Evolutionary conservation across 2,888 invertebrate genomes (phyloP).

Genomic region (Heteropelma amictum): DNA sequence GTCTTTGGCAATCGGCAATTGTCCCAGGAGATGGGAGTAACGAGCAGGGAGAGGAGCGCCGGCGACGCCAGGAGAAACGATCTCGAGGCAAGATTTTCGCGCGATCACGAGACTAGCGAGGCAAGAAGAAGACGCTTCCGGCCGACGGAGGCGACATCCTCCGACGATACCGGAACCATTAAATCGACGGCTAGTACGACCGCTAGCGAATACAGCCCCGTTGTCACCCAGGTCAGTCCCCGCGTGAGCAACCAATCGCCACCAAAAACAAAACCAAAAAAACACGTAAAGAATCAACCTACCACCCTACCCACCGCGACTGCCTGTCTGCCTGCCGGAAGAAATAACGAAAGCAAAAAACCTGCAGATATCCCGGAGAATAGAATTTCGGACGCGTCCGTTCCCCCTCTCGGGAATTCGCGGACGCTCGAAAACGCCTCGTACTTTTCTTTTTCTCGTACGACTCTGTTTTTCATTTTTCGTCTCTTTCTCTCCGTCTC

Average conservation of each 20-base stretch:
- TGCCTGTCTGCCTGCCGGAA: slow-evolving; percentile 59
- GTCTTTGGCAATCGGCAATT: slow-evolving; percentile 83
- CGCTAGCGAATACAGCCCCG: slow-evolving; percentile 76
- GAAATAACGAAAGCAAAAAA: slow-evolving; percentile 35
- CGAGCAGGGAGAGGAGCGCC: slow-evolving; percentile 77
- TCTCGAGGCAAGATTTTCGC: slow-evolving; percentile 70
- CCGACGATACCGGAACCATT: slow-evolving; percentile 72
- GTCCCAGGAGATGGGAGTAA: slow-evolving; percentile 66
- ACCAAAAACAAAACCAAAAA: no score
- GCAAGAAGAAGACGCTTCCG: slow-evolving; percentile 78
- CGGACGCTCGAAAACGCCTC: no score
- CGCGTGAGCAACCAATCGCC: slow-evolving; percentile 54
- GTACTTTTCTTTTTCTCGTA: background rate
- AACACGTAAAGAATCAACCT: slow-evolving; percentile 1
- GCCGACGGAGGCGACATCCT: slow-evolving; percentile 73
- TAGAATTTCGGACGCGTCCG: no score
- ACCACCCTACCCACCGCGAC: slow-evolving; percentile 45
- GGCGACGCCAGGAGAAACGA: slow-evolving; percentile 77
- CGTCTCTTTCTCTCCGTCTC: background rate
- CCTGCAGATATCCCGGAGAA: slow-evolving; percentile 22
- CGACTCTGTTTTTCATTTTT: no score
- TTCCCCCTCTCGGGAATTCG: no score
- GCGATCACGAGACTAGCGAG: slow-evolving; percentile 67
- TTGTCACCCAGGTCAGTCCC: slow-evolving; percentile 76
- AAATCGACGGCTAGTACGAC: slow-evolving; percentile 75